Evolutionary conservation across 1,140 invertebrate genomes (phyloP), one percentile per base, ranked within the genome.

Genomic region (Habropoda laboriosa): DNA sequence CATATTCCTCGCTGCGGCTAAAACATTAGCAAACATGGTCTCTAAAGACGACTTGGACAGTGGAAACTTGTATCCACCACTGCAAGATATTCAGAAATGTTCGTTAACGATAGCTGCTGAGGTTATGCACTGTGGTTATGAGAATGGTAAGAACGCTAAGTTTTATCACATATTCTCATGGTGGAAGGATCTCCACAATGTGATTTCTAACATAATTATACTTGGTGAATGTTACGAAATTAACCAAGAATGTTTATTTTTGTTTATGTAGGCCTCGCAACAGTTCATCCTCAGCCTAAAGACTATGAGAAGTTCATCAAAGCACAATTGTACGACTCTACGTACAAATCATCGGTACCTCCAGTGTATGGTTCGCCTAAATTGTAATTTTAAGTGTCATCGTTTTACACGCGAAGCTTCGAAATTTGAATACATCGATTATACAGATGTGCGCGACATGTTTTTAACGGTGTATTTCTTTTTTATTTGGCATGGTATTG

Each of bases 11-110:
- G 94, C 97, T 8, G 96, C 98, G 32, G 98, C 98, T 32, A 94
- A 96, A 94, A 94, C 96, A 38, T 93, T 99, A 18, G 96, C 98
- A 12, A 94, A 97, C n/a, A 93, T 97, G 75, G 98, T 99, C 0
- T 96, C 95, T 10, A 94, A 97, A 66, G 94, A 94, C 10, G 96
- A 99, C 92, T 93, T 99, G 51, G 94, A 94, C 0, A 95, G 95
- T 73, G 99, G 99, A n/a, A 96, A 97, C 81, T 94, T 99, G 35
- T 99, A 99, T 91, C 99, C 99, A 21, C 98, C 98, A 0, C 93
- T 99, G 13, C 93, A 94, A n/a, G 95, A 96, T 24, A 98, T 99
- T 87, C 95, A 96, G 80, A 95, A 97, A 61, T 97, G 98, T 66
- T 99, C 98, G 0, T 86, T 98, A 3, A 94, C 95, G 82, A 99